Evolutionary conservation across 23 tunicate species (phyloP).

Genomic region (Ciona savignyi): DNA sequence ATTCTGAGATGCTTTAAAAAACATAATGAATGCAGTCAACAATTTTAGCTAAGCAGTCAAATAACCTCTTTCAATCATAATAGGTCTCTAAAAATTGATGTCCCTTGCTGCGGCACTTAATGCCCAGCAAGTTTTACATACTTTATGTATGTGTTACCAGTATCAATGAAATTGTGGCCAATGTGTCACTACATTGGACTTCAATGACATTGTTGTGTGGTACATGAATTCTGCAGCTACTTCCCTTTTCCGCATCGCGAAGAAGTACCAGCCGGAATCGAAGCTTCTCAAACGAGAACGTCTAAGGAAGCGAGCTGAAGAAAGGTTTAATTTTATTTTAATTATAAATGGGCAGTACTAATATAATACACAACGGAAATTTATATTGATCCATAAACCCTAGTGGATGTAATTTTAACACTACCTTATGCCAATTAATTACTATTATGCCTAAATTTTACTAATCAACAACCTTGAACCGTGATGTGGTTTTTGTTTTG

Average conservation of each 20-base stretch:
- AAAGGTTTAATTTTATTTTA: slow-evolving; percentile 46
- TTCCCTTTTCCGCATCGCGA: slow-evolving; percentile 74
- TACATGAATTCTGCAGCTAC: slow-evolving; percentile 44
- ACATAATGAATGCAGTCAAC: no score
- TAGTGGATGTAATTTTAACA: no score
- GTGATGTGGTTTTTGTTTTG: no score
- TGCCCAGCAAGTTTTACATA: slow-evolving; percentile 37
- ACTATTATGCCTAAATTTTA: no score
- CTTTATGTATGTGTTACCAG: not conserved
- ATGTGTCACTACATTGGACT: not conserved
- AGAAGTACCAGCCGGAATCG: slow-evolving; percentile 96
- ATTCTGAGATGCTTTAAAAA: slow-evolving; percentile 2
- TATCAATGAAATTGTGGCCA: not conserved
- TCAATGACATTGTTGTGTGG: not conserved
- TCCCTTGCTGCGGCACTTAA: slow-evolving; percentile 40
- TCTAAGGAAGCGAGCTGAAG: slow-evolving; percentile 82
- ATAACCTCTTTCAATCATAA: no score
- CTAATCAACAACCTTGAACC: no score
- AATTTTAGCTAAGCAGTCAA: no score
- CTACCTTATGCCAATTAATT: no score
- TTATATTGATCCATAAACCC: no score
- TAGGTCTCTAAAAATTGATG: slow-evolving; percentile 29
- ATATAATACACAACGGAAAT: no score
- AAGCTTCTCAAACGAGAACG: slow-evolving; percentile 64
- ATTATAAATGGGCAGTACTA: not conserved